Percentiles rank a stretch among this genome's conserved stretches.
phyloP scores from a whole-genome alignment of 2,888 invertebrate species.

The Gandaritis pyraliata region DNA sequence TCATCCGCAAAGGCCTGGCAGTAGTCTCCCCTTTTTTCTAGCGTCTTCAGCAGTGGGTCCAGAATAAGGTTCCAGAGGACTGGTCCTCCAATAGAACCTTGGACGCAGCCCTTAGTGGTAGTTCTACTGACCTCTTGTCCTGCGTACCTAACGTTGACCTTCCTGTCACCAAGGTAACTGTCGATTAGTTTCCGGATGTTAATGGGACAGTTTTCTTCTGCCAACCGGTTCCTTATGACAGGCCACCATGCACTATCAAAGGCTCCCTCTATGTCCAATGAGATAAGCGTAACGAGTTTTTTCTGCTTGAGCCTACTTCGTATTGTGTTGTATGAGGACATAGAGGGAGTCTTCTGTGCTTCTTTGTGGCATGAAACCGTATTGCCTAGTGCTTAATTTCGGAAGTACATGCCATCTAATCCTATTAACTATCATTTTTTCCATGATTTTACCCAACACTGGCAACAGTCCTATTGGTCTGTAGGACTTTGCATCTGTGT shows the following conservation, averaged over 20 bases:
- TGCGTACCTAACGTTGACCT: conserved; percentile 28
- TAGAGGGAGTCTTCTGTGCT: conserved; percentile 22
- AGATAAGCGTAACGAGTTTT: background rate
- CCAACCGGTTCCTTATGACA: conserved; percentile 13
- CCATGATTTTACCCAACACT: conserved; percentile 35
- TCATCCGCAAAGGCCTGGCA: conserved; percentile 34
- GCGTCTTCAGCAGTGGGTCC: conserved; percentile 23
- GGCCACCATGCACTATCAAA: conserved; percentile 16
- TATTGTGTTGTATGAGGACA: conserved; percentile 2
- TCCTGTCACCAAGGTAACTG: conserved; percentile 22
- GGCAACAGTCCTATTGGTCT: conserved; percentile 42
- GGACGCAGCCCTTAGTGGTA: conserved; percentile 8
- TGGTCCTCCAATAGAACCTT: conserved; percentile 8
- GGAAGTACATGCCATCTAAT: conserved; percentile 15
- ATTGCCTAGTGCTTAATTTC: conserved; percentile 1
- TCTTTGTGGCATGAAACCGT: conserved; percentile 12
- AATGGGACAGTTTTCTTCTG: conserved; percentile 16
- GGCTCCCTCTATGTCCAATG: too few relatives aligned
- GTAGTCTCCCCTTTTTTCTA: conserved; percentile 1
- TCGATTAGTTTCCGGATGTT: conserved; percentile 11
- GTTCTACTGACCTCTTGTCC: conserved; percentile 17
- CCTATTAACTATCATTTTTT: conserved; percentile 3
- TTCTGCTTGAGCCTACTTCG: background rate
- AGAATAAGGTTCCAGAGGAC: conserved; percentile 36
- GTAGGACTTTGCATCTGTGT: conserved; percentile 36